Conservation (phyloP, 2,113 vertebrate genomes). For the Dolichotis patagonum region DNA sequence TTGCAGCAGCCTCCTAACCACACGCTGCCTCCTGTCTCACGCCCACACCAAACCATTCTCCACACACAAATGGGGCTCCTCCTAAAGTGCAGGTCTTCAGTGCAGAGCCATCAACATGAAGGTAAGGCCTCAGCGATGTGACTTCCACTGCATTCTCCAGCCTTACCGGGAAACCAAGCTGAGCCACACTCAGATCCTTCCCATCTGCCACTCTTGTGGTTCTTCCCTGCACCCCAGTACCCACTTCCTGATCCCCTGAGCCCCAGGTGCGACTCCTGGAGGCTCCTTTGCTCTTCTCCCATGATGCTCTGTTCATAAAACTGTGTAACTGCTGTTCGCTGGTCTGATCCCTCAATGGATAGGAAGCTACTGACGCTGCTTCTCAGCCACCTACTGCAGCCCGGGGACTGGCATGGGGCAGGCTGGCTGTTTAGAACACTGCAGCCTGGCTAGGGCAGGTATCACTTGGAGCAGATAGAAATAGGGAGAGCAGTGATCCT, state of each 20-base stretch:
- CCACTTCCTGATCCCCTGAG: not conserved
- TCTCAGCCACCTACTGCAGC: not conserved
- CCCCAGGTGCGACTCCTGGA: not conserved
- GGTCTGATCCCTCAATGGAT: not conserved
- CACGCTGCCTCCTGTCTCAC: not conserved
- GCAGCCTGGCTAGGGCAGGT: not conserved
- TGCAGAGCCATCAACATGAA: not conserved
- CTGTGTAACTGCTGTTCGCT: not conserved
- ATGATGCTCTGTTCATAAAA: not conserved
- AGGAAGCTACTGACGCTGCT: not conserved
- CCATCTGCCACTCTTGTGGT: not conserved
- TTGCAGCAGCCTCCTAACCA: not conserved
- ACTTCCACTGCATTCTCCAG: not conserved
- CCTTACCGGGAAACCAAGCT: not conserved
- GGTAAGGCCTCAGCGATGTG: accelerated
- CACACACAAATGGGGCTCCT: not conserved
- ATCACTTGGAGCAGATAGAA: not conserved
- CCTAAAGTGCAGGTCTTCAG: not conserved
- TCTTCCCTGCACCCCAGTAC: not conserved
- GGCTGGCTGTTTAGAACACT: not conserved
- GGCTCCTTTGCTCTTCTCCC: not conserved
- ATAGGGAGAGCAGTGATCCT: not conserved
- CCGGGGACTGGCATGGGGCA: not conserved
- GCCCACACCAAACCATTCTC: not conserved
- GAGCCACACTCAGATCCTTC: not conserved